phyloP scores from a whole-genome alignment of 2,113 vertebrate species.

The Anarrhichthys ocellatus region DNA sequence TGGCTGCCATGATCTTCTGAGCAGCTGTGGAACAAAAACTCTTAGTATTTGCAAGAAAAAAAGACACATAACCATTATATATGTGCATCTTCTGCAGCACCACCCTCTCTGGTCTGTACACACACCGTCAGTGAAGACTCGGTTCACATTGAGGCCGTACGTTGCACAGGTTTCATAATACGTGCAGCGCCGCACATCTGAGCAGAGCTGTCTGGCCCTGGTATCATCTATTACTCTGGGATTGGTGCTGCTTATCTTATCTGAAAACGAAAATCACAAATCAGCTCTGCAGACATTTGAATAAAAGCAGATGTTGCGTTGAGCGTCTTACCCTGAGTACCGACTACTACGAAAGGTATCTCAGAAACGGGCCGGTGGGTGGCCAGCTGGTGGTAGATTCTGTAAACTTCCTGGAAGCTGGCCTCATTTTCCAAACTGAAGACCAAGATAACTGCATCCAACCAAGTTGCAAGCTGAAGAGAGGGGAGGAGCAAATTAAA shows the following conservation, averaged over 20 bases:
- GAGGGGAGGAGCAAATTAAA: conserved; percentile 3
- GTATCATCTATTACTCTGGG: conserved; percentile 91
- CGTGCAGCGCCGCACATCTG: conserved; percentile 90
- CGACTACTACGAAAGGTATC: conserved; percentile 90
- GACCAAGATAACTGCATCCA: conserved; percentile 94
- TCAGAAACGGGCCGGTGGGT: conserved; percentile 84
- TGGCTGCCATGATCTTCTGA: conserved; percentile 91
- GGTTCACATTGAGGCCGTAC: conserved; percentile 95
- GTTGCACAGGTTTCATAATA: conserved; percentile 98
- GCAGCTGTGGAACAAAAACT: conserved; percentile 82
- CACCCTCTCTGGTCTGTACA: not conserved
- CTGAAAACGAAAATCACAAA: conserved; percentile 70
- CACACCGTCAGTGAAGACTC: conserved; percentile 93
- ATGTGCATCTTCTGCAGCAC: not conserved
- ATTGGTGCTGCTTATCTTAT: conserved; percentile 93
- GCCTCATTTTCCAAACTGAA: conserved; percentile 97
- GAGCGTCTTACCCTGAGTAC: conserved; percentile 89
- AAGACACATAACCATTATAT: not conserved
- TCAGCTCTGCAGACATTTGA: not conserved
- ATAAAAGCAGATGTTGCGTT: not conserved
- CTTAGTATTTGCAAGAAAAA: not conserved
- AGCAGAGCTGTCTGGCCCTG: conserved; percentile 90
- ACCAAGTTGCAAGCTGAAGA: conserved; percentile 92
- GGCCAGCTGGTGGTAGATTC: conserved; percentile 87
- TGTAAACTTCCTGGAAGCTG: conserved; percentile 93